Conservation (phyloP, 2,888 invertebrate species). For the Coleophora deauratella region DNA sequence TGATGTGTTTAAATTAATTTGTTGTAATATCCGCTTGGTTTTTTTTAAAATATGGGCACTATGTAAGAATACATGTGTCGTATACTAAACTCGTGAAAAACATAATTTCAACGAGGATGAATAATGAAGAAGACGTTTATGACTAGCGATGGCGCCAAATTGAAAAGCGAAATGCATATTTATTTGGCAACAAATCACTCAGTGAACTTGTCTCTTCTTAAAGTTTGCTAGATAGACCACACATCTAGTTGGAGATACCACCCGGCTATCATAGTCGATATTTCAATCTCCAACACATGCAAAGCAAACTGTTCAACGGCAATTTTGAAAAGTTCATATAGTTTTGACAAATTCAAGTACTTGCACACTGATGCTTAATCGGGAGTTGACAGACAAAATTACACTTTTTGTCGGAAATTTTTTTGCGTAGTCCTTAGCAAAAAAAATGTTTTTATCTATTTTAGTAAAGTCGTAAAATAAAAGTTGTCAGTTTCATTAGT, state of each 20-base stretch:
- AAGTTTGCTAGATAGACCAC: slow-evolving; percentile 1
- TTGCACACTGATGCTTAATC: neutral
- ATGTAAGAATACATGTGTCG: no score
- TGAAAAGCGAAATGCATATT: no score
- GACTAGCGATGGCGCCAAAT: no score
- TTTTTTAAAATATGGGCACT: no score
- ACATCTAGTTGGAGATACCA: slow-evolving; percentile 4
- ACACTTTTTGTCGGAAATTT: slow-evolving; percentile 13
- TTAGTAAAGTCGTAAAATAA: no score
- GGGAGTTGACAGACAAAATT: neutral
- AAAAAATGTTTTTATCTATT: no score
- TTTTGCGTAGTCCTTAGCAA: slow-evolving; percentile 3
- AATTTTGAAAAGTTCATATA: slow-evolving; percentile 2
- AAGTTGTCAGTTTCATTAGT: no score
- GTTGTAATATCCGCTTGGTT: no score
- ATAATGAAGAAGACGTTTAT: no score
- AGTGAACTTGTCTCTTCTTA: neutral
- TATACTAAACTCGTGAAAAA: no score
- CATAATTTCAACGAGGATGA: no score
- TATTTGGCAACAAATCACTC: slow-evolving; percentile 1
- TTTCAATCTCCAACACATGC: slow-evolving; percentile 7
- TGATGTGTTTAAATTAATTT: no score
- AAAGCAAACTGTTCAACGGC: slow-evolving; percentile 3
- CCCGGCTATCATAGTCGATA: slow-evolving; percentile 3
- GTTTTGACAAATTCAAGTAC: neutral